These are phyloP conservation scores for Xestia sexstrigata DNA, from an alignment of 2,888 invertebrate genomes.

Conservation along the genomic window DNA sequence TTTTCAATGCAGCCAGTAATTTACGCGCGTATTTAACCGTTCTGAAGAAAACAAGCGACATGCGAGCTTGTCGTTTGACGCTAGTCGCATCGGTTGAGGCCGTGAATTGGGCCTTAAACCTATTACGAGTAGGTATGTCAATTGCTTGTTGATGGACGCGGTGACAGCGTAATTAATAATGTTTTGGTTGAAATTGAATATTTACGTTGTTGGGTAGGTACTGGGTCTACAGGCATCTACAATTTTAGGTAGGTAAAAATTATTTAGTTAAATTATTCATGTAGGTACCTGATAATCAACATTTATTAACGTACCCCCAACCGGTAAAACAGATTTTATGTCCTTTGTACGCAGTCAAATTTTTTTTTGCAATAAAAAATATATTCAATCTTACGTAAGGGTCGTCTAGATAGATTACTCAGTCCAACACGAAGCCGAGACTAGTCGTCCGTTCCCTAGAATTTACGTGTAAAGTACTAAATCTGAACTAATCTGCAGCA, in stretches of 20 bases:
- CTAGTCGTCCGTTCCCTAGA: conserved; percentile 2
- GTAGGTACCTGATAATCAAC: too few relatives aligned
- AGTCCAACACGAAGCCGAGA: conserved; percentile 6
- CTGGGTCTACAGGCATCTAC: background rate
- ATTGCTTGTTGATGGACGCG: conserved; percentile 7
- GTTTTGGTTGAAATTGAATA: conserved; percentile 6
- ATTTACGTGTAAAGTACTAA: conserved; percentile 39
- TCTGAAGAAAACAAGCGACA: background rate
- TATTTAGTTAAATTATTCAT: too few relatives aligned
- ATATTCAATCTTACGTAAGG: background rate
- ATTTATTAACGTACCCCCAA: background rate
- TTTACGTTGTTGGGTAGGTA: background rate
- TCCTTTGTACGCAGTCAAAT: background rate
- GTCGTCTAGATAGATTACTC: background rate
- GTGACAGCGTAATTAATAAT: conserved; percentile 2
- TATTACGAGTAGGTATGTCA: background rate
- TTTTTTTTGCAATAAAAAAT: background rate
- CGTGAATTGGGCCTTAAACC: background rate
- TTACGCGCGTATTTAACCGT: background rate
- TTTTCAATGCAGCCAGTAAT: background rate
- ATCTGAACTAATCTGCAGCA: conserved; percentile 49
- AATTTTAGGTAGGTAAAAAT: too few relatives aligned
- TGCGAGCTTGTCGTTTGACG: background rate
- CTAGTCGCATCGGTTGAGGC: background rate
- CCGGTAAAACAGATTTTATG: too few relatives aligned